Evolutionary conservation across 2,113 vertebrate species (phyloP), one percentile per base, ranked within the genome.

Genomic region (Syngnathus typhle): DNA sequence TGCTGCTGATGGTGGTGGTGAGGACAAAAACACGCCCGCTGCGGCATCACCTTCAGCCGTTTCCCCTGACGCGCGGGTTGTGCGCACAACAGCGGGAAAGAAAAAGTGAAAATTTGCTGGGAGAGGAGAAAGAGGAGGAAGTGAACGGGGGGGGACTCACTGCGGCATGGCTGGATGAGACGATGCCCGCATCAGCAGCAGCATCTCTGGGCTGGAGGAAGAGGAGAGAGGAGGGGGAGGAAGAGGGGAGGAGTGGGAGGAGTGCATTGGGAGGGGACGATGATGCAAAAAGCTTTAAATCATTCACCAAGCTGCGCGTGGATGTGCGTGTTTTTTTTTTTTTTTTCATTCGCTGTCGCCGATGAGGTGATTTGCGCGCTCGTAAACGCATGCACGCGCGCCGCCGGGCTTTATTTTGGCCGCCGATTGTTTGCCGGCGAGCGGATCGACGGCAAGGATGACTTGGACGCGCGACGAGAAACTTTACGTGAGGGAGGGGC

Each of bases 231-330:
- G 69, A 15, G 60, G 32, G 62, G 65, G 65, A 51, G 73, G 44
- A 72, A 75, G 69, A 12, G 65, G 32, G 21, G 23, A 4, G 15
- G 38, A 10, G 1, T n/a, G n/a, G 11, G 69, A 51, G 1, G 39
- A 55, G 39, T 9, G 23, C 23, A 23, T 23, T 23, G 71, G 73
- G 74, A 5, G 71, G 73, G 68, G 78, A 41, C 60, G 82, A 76
- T 81, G 83, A 87, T 85, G 85, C 82, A 81, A 87, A 87, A 76
- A 70, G 83, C 73, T 82, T 84, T 89, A 83, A 86, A 89, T 88
- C 79, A 88, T 89, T 83, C 79, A 89, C 75, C 27, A 62, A 62
- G 41, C 41, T 32, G 41, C 7, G 61, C 6, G 38, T 7, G 39
- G 6, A 37, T 8, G 59, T 44, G 60, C 38, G 37, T 12, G 11